Conservation (phyloP, 2,797 vertebrate species). For the Jordanella pulchra region DNA sequence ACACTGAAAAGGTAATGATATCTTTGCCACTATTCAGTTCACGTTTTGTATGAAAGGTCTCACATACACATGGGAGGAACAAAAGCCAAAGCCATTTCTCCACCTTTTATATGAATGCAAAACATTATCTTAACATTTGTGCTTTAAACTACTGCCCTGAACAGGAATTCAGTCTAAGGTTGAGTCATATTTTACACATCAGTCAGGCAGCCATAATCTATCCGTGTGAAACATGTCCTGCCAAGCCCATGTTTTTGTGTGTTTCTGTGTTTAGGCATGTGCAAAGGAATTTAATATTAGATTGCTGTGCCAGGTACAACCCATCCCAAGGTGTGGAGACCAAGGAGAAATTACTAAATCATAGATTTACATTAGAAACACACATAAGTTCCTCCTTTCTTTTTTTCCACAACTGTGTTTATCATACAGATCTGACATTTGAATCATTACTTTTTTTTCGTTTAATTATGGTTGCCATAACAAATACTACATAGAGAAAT, state of each 20-base stretch:
- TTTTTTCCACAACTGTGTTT: neutral
- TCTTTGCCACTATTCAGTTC: neutral
- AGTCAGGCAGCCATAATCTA: constrained; percentile 9
- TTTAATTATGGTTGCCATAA: neutral
- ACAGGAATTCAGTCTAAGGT: neutral
- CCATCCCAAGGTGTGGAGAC: constrained; percentile 52
- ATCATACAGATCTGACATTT: neutral
- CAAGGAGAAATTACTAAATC: constrained; percentile 7
- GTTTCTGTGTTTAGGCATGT: constrained; percentile 2
- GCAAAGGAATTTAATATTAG: constrained; percentile 36
- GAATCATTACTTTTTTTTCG: neutral
- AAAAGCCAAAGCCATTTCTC: constrained; percentile 19
- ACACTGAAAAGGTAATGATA: constrained; percentile 24
- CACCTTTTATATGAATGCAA: constrained; percentile 23
- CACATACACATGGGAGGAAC: constrained; percentile 17
- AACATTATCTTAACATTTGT: constrained; percentile 2
- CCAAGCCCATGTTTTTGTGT: constrained; percentile 24
- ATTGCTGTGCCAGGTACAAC: constrained; percentile 47
- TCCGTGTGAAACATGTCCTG: constrained; percentile 8
- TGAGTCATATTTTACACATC: constrained; percentile 7
- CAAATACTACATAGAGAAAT: neutral
- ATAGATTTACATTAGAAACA: neutral
- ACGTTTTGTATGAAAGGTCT: constrained; percentile 20
- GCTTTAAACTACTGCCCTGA: neutral
- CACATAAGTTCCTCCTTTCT: neutral